Evolutionary conservation across 2,797 vertebrate genomes (phyloP), one percentile per base, ranked within the genome.

Genomic region (Lutjanus campechanus): DNA sequence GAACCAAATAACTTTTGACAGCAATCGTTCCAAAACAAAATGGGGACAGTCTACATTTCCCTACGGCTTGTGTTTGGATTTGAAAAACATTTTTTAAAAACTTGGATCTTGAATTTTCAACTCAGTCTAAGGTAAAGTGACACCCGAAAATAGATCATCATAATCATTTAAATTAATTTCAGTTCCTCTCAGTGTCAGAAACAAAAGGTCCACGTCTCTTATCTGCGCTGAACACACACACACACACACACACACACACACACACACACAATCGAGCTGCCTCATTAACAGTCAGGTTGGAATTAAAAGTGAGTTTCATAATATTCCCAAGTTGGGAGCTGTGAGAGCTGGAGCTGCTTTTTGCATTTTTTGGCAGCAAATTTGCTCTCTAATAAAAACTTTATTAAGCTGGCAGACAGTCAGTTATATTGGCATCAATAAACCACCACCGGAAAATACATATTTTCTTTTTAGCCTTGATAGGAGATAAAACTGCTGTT

Each of bases 331-430:
- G 36, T 58, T 4, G 69, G 53, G 70, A 82, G 72, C 71, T 66
- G 81, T 66, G 36, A 88, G 84, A 85, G 81, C 71, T 73, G 61
- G 67, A 81, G 81, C 49, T 58, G 56, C 2, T 76, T 85, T 82
- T 71, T 81, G 70, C 71, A 82, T 89, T 86, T 36, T 88, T 83
- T 93, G 90, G 91, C 90, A 92, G 76, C 59, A 82, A 83, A 87
- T 82, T 79, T 83, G 58, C 69, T 83, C 40, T 86, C 74, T 86
- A 92, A 93, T 94, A 90, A 93, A 94, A 93, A 89, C 83, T 93
- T 90, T 76, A 92, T 90, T 83, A 91, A 85, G 84, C 69, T 94
- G 90, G 92, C 90, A 93, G 83, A 87, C 83, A 78, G 73, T 85
- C 75, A 83, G 72, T 88, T 85, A 78, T 84, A 82, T 68, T 91